phyloP scores from a whole-genome alignment of 2,797 vertebrate genomes.

The Scolopax bukidnonensis region DNA sequence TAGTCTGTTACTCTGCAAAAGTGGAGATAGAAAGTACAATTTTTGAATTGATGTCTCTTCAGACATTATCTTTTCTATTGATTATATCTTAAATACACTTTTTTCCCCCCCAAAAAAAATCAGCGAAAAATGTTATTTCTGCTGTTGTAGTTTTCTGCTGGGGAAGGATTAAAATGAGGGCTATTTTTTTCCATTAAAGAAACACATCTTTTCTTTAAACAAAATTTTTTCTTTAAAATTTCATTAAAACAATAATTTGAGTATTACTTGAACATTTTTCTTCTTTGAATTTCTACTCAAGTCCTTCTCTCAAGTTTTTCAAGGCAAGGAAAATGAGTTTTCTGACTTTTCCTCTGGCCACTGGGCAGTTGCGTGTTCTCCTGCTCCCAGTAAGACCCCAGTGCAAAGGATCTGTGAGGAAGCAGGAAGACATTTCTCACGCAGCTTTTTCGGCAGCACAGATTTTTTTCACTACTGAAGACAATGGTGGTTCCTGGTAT shows the following conservation, averaged over 20 bases:
- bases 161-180: constrained; percentile 1
- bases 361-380: not conserved
- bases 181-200: not conserved
- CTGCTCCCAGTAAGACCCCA: not conserved
- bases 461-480: not conserved
- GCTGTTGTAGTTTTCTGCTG: constrained; percentile 25
- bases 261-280: not conserved
- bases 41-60: not conserved
- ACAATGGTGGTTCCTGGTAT: not conserved
- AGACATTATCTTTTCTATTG: not conserved
- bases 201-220: not conserved
- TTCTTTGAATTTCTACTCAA: not conserved
- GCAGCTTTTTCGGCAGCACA: not conserved
- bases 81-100: not conserved
- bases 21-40: not conserved
- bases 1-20: not conserved
- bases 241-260: not conserved
- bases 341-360: not conserved
- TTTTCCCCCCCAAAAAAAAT: not conserved
- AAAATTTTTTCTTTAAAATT: not conserved
- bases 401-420: constrained; percentile 24
- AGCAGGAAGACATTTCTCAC: constrained; percentile 42
- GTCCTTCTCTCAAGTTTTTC: not conserved
- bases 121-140: constrained; percentile 9
- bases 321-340: not conserved